Conservation (phyloP, 2,797 vertebrate species). For the Poeciliopsis presidionis region DNA sequence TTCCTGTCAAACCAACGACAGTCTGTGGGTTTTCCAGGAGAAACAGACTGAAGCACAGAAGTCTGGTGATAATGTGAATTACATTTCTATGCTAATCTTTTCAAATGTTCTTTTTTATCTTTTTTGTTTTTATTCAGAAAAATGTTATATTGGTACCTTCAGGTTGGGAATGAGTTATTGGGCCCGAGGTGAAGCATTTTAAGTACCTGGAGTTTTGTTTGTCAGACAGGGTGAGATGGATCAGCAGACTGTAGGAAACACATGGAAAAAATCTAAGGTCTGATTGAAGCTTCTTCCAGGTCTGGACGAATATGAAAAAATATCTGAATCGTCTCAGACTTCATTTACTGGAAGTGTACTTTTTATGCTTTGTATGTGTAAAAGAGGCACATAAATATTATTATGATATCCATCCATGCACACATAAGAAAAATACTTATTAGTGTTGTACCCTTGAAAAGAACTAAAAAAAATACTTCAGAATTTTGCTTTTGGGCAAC, state of each 20-base stretch:
- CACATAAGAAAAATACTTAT: neutral
- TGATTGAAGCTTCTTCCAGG: neutral
- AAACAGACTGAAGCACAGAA: neutral
- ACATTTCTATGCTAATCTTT: slow-evolving; percentile 22
- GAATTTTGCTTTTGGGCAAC: no score
- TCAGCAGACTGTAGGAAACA: neutral
- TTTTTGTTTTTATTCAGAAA: neutral
- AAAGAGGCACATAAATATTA: neutral
- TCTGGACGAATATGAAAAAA: neutral
- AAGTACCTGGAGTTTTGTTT: neutral
- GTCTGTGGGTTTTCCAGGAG: neutral
- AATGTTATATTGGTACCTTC: neutral
- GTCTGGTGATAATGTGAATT: slow-evolving; percentile 8
- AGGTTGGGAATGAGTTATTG: neutral
- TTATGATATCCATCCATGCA: neutral
- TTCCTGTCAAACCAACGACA: slow-evolving; percentile 4
- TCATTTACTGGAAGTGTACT: neutral
- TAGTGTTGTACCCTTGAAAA: no score
- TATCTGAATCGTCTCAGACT: neutral
- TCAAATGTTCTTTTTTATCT: neutral
- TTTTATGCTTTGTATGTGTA: neutral
- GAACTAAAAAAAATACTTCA: no score
- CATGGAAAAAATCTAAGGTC: neutral
- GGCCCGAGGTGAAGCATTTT: neutral
- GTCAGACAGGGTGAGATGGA: neutral